phyloP scores from a whole-genome alignment of 2,888 invertebrate species.

The Melanostoma mellinum region DNA sequence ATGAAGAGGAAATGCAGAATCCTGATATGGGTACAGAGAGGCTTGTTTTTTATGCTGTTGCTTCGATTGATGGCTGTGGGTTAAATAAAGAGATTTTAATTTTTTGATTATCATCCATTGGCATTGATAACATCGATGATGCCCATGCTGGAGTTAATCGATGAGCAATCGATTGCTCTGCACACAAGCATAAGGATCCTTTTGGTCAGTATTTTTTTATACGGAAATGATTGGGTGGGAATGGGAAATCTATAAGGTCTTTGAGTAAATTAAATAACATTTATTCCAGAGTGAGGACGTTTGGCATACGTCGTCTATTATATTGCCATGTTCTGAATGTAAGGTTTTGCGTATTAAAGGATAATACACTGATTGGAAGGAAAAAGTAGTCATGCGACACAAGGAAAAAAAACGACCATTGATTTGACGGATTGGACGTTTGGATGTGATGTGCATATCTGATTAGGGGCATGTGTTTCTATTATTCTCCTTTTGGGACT shows the following conservation, averaged over 20 bases:
- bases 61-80: conserved; percentile 13
- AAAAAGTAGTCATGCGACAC: conserved; percentile 30
- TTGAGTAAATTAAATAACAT: conserved; percentile 69
- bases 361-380: conserved; percentile 66
- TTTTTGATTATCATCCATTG: conserved; percentile 79
- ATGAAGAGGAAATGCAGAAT: conserved; percentile 67
- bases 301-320: conserved; percentile 63
- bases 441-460: conserved; percentile 64
- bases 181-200: conserved; percentile 19
- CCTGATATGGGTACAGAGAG: not conserved
- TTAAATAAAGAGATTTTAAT: conserved; percentile 81
- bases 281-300: conserved; percentile 70
- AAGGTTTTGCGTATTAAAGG: conserved; percentile 45
- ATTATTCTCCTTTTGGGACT: not conserved
- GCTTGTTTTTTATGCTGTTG: conserved; percentile 6
- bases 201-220: conserved; percentile 52
- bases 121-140: conserved; percentile 42
- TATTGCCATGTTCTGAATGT: conserved; percentile 27
- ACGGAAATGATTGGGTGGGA: conserved; percentile 31
- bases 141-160: conserved; percentile 41
- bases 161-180: conserved; percentile 44
- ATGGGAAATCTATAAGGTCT: conserved; percentile 37
- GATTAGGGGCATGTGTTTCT: conserved; percentile 50
- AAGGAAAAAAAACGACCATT: conserved; percentile 21
- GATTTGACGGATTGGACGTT: conserved; percentile 54